phyloP scores from a whole-genome alignment of 53 echinoderm and acorn worm species.

The Holothuria scabra region DNA sequence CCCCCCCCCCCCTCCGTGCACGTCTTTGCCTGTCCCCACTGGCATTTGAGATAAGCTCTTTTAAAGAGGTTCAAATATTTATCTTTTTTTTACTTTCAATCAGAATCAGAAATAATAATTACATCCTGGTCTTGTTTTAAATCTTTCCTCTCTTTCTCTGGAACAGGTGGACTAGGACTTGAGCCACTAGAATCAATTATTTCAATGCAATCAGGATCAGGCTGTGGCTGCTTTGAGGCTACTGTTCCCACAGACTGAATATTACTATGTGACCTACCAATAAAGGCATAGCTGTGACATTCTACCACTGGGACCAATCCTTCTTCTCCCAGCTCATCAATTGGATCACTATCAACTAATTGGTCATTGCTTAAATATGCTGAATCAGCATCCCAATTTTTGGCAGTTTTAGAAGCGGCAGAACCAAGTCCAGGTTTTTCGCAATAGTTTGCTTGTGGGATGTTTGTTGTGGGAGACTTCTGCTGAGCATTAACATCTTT shows the following conservation, averaged over 20 bases:
- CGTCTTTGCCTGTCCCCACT: no score
- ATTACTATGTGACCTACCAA: not conserved
- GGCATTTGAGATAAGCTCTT: no score
- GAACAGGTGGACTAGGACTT: slow-evolving; percentile 11
- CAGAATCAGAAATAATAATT: slow-evolving; percentile 41
- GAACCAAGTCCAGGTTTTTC: no score
- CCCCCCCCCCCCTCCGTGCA: no score
- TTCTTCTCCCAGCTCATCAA: slow-evolving; percentile 24
- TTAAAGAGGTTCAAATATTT: no score
- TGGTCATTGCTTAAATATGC: no score
- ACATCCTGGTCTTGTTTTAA: slow-evolving; percentile 12
- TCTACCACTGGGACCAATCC: slow-evolving; percentile 18
- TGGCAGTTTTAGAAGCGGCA: no score
- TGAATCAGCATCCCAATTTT: no score
- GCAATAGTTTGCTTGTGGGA: no score
- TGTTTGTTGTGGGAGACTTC: no score
- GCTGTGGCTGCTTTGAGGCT: not conserved
- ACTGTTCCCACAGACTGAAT: not conserved
- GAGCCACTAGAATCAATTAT: slow-evolving; percentile 38
- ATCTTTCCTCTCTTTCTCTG: not conserved
- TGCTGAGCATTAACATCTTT: no score
- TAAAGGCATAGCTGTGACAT: slow-evolving; percentile 29
- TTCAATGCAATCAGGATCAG: slow-evolving; percentile 18
- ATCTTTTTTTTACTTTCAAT: not conserved
- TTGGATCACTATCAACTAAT: slow-evolving; percentile 4